Evolutionary conservation across 2,113 vertebrate genomes (phyloP).

Genomic region (Bungarus multicinctus): DNA sequence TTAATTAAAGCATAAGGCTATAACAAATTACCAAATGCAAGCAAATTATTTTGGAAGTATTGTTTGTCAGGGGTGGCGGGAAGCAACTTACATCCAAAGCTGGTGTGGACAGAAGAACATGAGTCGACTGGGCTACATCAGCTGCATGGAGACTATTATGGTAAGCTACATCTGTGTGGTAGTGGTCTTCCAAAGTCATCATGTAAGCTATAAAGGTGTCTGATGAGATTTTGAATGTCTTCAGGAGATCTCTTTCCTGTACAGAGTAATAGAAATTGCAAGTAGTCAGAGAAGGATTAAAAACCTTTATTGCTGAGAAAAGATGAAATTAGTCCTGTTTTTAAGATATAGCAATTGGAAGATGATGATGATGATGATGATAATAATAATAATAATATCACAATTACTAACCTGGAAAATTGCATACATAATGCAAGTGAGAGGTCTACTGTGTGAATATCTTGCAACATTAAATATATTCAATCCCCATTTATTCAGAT

Average conservation of each 20-base stretch:
- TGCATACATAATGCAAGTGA: conserved; percentile 95
- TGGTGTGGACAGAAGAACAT: conserved; percentile 93
- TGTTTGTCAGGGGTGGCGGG: neutral
- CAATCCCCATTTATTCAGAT: conserved; percentile 96
- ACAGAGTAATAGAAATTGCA: neutral
- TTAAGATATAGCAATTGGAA: neutral
- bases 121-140: conserved; percentile 95
- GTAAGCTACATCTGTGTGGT: conserved; percentile 92
- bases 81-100: conserved; percentile 87
- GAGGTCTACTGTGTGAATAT: conserved; percentile 89
- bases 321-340: neutral
- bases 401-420: conserved; percentile 89
- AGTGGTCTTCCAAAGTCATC: conserved; percentile 97
- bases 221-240: conserved; percentile 93
- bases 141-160: conserved; percentile 98
- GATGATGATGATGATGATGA: neutral
- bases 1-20: neutral
- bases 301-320: neutral
- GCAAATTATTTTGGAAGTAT: neutral
- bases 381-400: neutral
- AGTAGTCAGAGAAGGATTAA: neutral
- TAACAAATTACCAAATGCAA: fast-evolving
- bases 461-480: conserved; percentile 94
- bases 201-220: conserved; percentile 97
- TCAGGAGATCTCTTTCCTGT: conserved; percentile 94